These are phyloP conservation scores for Ephialtes manifestator DNA, from an alignment of 2,888 invertebrate genomes.

Conservation along the genomic window DNA sequence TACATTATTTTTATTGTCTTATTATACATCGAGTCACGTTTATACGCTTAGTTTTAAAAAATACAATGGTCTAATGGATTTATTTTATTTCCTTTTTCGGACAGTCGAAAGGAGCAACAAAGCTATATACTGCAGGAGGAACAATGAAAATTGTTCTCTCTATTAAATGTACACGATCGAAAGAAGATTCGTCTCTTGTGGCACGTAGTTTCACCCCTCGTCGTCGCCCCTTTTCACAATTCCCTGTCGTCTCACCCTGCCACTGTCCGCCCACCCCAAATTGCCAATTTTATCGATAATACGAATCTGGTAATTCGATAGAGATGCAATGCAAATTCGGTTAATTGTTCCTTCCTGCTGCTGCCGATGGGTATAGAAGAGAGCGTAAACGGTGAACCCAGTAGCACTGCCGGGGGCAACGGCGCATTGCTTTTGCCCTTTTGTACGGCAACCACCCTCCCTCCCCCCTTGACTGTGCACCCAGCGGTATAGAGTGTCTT, in stretches of 20 bases:
- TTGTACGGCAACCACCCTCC: slow-evolving; percentile 40
- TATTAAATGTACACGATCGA: slow-evolving; percentile 73
- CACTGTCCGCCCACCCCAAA: slow-evolving; percentile 77
- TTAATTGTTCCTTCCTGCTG: slow-evolving; percentile 84
- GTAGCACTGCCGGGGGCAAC: slow-evolving; percentile 42
- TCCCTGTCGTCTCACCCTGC: slow-evolving; percentile 72
- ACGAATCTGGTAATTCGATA: slow-evolving; percentile 86
- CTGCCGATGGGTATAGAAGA: slow-evolving; percentile 58
- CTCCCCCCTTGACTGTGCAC: slow-evolving; percentile 35
- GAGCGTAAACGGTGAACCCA: slow-evolving; percentile 52
- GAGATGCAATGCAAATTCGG: slow-evolving; percentile 86
- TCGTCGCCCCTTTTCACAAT: slow-evolving; percentile 68
- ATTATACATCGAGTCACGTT: no score
- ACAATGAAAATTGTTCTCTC: neutral
- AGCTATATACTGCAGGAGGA: neutral
- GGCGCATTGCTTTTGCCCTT: slow-evolving; percentile 63
- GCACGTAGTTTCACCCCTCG: slow-evolving; percentile 75
- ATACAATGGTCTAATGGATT: no score
- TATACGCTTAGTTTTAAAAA: no score
- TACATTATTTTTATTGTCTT: no score
- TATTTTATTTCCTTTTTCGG: no score
- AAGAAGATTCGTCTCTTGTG: slow-evolving; percentile 75
- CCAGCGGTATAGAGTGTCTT: slow-evolving; percentile 65
- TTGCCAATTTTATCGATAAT: slow-evolving; percentile 86
- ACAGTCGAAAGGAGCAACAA: no score